Percentiles rank a stretch among this genome's conserved stretches.
These are phyloP conservation scores for Allygus modestus DNA, from an alignment of 2,888 invertebrate genomes.

Conservation along the genomic window DNA sequence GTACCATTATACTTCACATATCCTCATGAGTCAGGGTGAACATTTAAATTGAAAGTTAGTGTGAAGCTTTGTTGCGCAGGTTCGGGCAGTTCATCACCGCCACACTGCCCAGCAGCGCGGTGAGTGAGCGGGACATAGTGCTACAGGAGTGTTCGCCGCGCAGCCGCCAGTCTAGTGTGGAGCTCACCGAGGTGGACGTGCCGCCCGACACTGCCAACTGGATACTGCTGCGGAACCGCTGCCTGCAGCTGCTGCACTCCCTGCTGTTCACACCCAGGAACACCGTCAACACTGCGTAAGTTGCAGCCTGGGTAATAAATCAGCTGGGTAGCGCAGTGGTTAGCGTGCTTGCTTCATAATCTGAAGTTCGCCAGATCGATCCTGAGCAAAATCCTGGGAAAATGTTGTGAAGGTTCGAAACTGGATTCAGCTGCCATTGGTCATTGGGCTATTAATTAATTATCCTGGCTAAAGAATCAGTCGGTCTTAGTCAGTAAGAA, in stretches of 20 bases:
- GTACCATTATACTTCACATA: no score
- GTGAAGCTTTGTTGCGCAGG: slow-evolving; percentile 71
- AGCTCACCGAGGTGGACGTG: slow-evolving; percentile 63
- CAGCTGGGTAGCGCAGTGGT: no score
- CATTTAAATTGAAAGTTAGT: no score
- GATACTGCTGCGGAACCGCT: slow-evolving; percentile 91
- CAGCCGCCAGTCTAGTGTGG: slow-evolving; percentile 55
- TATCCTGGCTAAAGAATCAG: no score
- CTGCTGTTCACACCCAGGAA: slow-evolving; percentile 88
- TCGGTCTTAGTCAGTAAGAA: no score
- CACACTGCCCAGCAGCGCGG: slow-evolving; percentile 81
- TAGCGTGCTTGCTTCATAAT: no score
- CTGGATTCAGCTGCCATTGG: no score
- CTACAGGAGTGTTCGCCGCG: slow-evolving; percentile 66
- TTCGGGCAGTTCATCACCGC: slow-evolving; percentile 97
- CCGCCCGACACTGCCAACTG: slow-evolving; percentile 72
- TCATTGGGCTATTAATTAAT: no score
- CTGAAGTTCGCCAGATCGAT: no score
- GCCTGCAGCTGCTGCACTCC: slow-evolving; percentile 87
- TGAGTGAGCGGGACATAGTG: slow-evolving; percentile 67
- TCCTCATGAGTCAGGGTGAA: no score
- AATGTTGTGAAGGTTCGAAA: no score
- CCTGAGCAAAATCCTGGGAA: no score
- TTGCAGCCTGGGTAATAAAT: slow-evolving; percentile 13
- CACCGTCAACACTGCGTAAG: slow-evolving; percentile 78